phyloP scores from a whole-genome alignment of 2,797 vertebrate genomes.

The Trematomus bernacchii region DNA sequence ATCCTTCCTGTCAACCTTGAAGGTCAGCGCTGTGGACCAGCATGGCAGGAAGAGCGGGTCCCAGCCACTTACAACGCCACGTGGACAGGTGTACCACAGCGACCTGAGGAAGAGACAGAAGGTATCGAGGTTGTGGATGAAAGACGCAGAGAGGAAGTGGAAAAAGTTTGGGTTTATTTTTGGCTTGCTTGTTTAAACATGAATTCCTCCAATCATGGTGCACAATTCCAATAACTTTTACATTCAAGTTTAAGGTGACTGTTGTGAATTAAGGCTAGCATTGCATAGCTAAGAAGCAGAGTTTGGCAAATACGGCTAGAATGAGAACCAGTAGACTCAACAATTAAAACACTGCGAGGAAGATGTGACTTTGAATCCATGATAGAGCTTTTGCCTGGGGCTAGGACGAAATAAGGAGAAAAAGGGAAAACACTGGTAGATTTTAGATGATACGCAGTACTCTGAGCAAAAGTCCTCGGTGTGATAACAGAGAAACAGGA shows the following conservation, averaged over 20 bases:
- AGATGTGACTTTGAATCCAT: conserved; percentile 62
- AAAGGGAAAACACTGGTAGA: conserved; percentile 34
- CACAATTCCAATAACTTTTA: conserved; percentile 28
- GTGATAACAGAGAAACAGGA: conserved; percentile 42
- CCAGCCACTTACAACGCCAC: conserved; percentile 51
- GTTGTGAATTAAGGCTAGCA: conserved; percentile 39
- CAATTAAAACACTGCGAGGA: conserved; percentile 62
- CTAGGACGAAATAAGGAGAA: conserved; percentile 49
- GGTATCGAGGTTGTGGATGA: conserved; percentile 33
- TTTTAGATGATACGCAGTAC: conserved; percentile 53
- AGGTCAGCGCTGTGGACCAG: conserved; percentile 72
- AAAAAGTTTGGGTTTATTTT: conserved; percentile 45
- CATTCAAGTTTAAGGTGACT: conserved; percentile 25
- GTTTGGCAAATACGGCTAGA: conserved; percentile 44
- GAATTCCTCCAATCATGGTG: background rate
- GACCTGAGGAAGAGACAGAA: conserved; percentile 52
- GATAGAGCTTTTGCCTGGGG: conserved; percentile 45
- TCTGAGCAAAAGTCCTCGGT: conserved; percentile 42
- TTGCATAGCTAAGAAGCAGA: conserved; percentile 28
- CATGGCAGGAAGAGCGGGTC: conserved; percentile 49
- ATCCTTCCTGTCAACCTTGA: conserved; percentile 77
- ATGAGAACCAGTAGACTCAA: conserved; percentile 44
- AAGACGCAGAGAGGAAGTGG: conserved; percentile 20
- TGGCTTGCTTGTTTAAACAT: conserved; percentile 6
- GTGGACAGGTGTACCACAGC: conserved; percentile 56